Conservation (phyloP, 2,113 vertebrate species). For the Puntigrus tetrazona region DNA sequence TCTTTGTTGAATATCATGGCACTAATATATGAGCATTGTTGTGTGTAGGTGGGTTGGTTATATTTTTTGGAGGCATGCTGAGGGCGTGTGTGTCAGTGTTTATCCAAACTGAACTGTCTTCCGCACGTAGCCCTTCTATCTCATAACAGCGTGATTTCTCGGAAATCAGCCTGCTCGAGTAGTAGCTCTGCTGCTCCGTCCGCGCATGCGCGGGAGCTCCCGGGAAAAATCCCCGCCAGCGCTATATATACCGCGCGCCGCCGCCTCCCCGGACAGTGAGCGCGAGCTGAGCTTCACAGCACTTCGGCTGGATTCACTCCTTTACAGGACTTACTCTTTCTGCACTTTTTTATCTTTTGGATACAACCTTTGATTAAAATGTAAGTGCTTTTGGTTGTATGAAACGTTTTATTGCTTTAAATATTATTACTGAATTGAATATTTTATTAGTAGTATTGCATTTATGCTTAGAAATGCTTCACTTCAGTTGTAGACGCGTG, state of each 20-base stretch:
- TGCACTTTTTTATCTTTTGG: not conserved
- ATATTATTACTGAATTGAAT: not conserved
- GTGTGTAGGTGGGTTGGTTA: not conserved
- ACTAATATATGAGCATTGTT: not conserved
- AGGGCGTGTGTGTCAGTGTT: not conserved
- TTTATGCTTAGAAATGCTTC: not conserved
- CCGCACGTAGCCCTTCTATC: conserved; percentile 8
- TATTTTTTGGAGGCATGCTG: not conserved
- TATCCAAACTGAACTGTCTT: conserved; percentile 33
- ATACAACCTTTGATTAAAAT: not conserved
- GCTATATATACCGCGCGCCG: not conserved
- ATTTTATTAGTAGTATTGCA: not conserved
- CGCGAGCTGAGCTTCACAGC: not conserved
- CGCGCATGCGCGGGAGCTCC: conserved; percentile 48
- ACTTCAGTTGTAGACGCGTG: not conserved
- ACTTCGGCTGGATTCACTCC: not conserved
- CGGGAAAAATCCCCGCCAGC: conserved; percentile 50
- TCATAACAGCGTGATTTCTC: conserved; percentile 64
- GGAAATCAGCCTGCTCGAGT: conserved; percentile 60
- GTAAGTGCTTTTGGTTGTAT: conserved; percentile 27
- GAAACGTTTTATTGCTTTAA: not conserved
- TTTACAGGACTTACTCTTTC: not conserved
- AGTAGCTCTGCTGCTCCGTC: not conserved
- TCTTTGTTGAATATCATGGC: not conserved
- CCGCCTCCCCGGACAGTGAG: not conserved